Conservation (phyloP, 2,888 invertebrate species). For the Drosophila dives region DNA sequence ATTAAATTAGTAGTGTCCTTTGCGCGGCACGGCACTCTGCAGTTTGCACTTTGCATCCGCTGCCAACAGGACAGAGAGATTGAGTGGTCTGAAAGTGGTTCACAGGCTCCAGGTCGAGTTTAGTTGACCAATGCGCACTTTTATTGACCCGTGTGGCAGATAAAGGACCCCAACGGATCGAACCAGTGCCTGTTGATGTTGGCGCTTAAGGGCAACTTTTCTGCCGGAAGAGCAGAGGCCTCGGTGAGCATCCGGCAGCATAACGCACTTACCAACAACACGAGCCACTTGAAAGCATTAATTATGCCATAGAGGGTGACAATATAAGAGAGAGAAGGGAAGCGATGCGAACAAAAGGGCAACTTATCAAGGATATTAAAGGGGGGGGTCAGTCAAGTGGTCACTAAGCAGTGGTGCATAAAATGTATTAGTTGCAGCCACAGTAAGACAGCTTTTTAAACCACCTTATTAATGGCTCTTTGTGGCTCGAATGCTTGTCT, state of each 20-base stretch:
- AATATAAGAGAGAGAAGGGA: not conserved
- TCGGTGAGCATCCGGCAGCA: conserved; percentile 66
- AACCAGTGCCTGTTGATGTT: conserved; percentile 64
- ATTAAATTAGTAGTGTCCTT: conserved; percentile 77
- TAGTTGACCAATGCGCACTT: conserved; percentile 37
- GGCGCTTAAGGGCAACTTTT: conserved; percentile 60
- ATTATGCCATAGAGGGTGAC: conserved; percentile 54
- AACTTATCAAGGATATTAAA: conserved; percentile 54
- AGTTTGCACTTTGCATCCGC: conserved; percentile 69
- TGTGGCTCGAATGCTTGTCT: not conserved
- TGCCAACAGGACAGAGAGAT: conserved; percentile 6
- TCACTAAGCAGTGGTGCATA: conserved; percentile 22
- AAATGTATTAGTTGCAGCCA: conserved; percentile 46
- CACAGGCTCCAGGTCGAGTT: conserved; percentile 6
- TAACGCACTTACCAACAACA: conserved; percentile 41
- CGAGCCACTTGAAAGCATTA: conserved; percentile 61
- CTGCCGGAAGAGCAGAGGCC: conserved; percentile 57
- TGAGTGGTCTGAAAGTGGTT: not conserved
- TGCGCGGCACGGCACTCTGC: conserved; percentile 65
- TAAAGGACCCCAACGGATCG: conserved; percentile 7
- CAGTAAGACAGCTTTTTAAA: conserved; percentile 20
- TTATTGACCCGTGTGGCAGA: conserved; percentile 57
- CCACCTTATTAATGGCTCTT: conserved; percentile 11
- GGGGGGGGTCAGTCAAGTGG: conserved; percentile 8
- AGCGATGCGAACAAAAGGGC: conserved; percentile 13